Percentiles rank a stretch among this genome's conserved stretches.
Conservation (phyloP, 2,888 invertebrate genomes). For the Tetropium fuscum region DNA sequence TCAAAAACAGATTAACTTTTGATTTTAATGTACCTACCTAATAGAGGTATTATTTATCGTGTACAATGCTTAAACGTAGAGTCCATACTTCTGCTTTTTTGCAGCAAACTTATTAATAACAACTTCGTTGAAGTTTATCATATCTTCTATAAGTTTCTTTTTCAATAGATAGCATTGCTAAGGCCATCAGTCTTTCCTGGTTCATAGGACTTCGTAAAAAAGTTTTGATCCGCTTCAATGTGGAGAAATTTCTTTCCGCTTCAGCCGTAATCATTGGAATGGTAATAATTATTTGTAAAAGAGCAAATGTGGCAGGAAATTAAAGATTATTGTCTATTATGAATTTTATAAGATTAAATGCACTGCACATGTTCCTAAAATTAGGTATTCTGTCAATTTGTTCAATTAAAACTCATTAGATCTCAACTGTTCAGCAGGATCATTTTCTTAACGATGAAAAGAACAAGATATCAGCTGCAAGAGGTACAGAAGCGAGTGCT, state of each 20-base stretch:
- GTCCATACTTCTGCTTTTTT: slow-evolving; percentile 28
- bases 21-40: too few relatives aligned
- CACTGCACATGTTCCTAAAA: slow-evolving; percentile 37
- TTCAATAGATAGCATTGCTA: slow-evolving; percentile 41
- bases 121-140: slow-evolving; percentile 30
- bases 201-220: slow-evolving; percentile 40
- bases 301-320: slow-evolving; percentile 40
- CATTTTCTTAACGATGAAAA: too few relatives aligned
- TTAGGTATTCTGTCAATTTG: slow-evolving; percentile 16
- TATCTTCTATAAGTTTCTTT: slow-evolving; percentile 35
- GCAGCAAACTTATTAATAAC: slow-evolving; percentile 34
- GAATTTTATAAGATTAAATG: slow-evolving; percentile 30
- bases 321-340: slow-evolving; percentile 36
- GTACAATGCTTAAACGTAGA: slow-evolving; percentile 20
- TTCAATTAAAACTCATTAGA: too few relatives aligned
- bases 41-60: background rate
- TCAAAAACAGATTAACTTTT: too few relatives aligned
- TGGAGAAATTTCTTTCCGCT: slow-evolving; percentile 37
- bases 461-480: too few relatives aligned
- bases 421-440: too few relatives aligned
- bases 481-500: too few relatives aligned
- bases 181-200: slow-evolving; percentile 33
- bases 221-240: slow-evolving; percentile 35
- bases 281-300: slow-evolving; percentile 42
- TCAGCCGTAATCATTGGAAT: slow-evolving; percentile 37